Percentiles rank a stretch among this genome's conserved stretches.
These are phyloP conservation scores for Mormyrus lacerda DNA, from an alignment of 2,113 vertebrate species.

Conservation along the genomic window DNA sequence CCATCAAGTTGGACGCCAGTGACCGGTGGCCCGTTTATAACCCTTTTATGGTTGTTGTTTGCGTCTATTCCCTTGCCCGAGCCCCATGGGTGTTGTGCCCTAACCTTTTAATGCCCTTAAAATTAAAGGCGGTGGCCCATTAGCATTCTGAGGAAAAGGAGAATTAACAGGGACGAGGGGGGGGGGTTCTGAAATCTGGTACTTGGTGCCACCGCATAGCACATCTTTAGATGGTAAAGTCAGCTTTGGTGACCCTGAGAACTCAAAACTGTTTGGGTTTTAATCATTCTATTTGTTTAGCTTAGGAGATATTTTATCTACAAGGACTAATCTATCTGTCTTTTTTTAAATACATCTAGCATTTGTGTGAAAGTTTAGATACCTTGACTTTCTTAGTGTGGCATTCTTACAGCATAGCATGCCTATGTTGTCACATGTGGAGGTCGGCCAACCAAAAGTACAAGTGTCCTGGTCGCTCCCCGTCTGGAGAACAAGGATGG, in stretches of 20 bases:
- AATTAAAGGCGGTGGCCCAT: not conserved
- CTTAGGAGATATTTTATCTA: not conserved
- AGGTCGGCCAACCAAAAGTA: not conserved
- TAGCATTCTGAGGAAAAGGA: not conserved
- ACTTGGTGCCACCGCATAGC: not conserved
- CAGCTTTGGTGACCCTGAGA: not conserved
- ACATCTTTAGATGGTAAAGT: not conserved
- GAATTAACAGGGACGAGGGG: not conserved
- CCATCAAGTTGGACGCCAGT: not conserved
- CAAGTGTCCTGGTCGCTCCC: not conserved
- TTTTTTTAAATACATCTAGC: not conserved
- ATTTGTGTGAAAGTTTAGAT: not conserved
- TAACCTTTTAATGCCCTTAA: constrained; percentile 2
- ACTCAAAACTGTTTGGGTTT: not conserved
- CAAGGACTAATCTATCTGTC: not conserved
- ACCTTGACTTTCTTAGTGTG: not conserved
- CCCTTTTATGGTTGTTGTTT: constrained; percentile 5
- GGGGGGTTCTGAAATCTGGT: not conserved
- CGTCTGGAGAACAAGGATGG: not conserved
- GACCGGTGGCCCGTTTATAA: not conserved
- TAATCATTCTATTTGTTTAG: not conserved
- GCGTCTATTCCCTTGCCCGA: not conserved
- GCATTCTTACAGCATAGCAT: not conserved
- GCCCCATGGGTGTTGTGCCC: not conserved
- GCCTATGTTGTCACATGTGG: not conserved